Conservation (phyloP, 1,140 invertebrate species). For the Rhagoletis pomonella region DNA sequence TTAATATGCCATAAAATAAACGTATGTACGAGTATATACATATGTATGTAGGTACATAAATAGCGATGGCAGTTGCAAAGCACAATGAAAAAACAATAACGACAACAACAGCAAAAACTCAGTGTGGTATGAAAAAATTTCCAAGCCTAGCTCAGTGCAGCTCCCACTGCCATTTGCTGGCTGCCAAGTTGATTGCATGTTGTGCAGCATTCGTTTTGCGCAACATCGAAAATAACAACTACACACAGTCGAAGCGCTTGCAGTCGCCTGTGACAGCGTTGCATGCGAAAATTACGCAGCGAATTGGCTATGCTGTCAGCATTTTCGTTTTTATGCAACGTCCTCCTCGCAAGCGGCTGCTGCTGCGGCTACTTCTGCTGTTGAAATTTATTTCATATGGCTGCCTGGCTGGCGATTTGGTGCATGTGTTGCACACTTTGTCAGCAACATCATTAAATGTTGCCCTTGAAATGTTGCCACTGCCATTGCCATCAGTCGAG, state of each 20-base stretch:
- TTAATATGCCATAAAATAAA: conserved; percentile 51
- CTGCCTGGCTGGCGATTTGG: not conserved
- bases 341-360: not conserved
- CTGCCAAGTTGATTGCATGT: conserved; percentile 7
- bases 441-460: conserved; percentile 44
- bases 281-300: conserved; percentile 7
- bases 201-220: not conserved
- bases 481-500: not conserved
- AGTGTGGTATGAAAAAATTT: not conserved
- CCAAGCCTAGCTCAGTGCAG: not conserved
- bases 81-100: not conserved
- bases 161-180: not conserved
- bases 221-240: not conserved
- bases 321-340: not conserved
- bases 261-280: conserved; percentile 1
- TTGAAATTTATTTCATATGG: not conserved
- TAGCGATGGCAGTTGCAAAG: not conserved
- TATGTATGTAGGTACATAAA: too few species aligned
- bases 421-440: conserved; percentile 52
- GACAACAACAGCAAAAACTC: not conserved
- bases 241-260: not conserved
- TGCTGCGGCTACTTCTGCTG: not conserved
- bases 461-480: conserved; percentile 51
- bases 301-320: conserved; percentile 10
- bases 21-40: too few species aligned